A percentile compares a stretch with the other conserved stretches of the same genome.
phyloP scores from a whole-genome alignment of 2,797 vertebrate genomes.

The Silurus lanzhouensis region DNA sequence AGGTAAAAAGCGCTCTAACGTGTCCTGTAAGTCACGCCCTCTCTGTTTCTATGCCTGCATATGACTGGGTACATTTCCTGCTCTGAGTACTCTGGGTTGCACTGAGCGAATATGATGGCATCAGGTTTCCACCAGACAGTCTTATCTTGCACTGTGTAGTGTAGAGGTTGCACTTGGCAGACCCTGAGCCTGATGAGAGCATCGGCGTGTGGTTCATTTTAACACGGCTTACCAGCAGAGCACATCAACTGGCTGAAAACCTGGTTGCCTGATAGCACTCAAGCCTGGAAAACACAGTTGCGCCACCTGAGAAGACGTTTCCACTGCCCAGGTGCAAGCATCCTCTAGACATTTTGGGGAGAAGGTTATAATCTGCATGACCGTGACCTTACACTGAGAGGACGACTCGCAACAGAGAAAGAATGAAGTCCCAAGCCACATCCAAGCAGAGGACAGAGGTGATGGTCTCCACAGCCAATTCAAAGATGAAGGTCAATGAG shows the following conservation, averaged over 20 bases:
- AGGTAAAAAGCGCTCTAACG: not conserved
- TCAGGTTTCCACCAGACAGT: slow-evolving; percentile 1
- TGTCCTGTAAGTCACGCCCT: slow-evolving; percentile 15
- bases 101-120: slow-evolving; percentile 13
- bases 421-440: slow-evolving; percentile 6
- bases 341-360: not conserved
- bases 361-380: not conserved
- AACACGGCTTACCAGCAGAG: not conserved
- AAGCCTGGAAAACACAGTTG: not conserved
- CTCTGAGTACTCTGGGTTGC: slow-evolving; percentile 9
- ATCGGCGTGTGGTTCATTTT: not conserved
- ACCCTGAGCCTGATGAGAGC: slow-evolving; percentile 3
- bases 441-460: not conserved
- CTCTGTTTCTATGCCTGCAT: not conserved
- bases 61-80: slow-evolving; percentile 16
- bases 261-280: not conserved
- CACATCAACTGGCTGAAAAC: not conserved
- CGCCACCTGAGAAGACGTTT: not conserved
- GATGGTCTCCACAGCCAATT: not conserved
- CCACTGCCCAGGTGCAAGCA: not conserved
- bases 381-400: not conserved
- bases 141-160: slow-evolving; percentile 6
- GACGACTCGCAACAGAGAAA: not conserved
- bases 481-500: not conserved
- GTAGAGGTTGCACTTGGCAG: not conserved